A percentile compares a stretch with the other conserved stretches of the same genome.
phyloP scores from a whole-genome alignment of 1,140 invertebrate species.

The Lutraria rhynchaena region DNA sequence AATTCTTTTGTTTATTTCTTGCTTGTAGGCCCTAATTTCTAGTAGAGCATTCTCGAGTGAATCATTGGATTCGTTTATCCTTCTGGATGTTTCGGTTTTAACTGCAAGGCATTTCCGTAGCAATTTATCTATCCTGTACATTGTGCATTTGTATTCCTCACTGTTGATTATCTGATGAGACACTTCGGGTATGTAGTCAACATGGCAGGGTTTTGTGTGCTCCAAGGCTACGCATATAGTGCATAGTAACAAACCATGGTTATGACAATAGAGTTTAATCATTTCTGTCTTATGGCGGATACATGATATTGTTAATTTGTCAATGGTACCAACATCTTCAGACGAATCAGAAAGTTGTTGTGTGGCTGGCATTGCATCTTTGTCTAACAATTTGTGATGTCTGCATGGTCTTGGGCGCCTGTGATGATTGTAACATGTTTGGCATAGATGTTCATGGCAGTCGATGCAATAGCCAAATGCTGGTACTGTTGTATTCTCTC shows the following conservation, averaged over 20 bases:
- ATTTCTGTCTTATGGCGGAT: background rate
- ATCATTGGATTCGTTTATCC: background rate
- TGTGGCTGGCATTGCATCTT: background rate
- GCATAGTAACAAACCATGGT: background rate
- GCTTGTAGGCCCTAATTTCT: background rate
- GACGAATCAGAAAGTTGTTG: background rate
- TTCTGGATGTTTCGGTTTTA: too few relatives aligned
- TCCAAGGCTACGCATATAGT: slow-evolving; percentile 1
- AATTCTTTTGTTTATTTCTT: background rate
- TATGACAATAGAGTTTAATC: background rate
- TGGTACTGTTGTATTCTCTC: background rate
- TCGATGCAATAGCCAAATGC: slow-evolving; percentile 7
- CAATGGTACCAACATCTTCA: too few relatives aligned
- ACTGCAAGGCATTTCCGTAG: background rate
- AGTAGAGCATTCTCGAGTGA: background rate
- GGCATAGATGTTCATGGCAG: slow-evolving; percentile 5
- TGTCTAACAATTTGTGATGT: background rate
- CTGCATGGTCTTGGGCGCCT: background rate
- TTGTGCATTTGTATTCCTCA: too few relatives aligned
- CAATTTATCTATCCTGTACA: background rate
- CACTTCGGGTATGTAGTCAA: slow-evolving; percentile 8
- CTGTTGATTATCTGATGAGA: background rate
- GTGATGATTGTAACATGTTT: background rate
- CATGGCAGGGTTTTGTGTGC: background rate
- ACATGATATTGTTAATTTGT: background rate